Conservation (phyloP, 2,888 invertebrate species). For the Sarcophaga variegata region DNA sequence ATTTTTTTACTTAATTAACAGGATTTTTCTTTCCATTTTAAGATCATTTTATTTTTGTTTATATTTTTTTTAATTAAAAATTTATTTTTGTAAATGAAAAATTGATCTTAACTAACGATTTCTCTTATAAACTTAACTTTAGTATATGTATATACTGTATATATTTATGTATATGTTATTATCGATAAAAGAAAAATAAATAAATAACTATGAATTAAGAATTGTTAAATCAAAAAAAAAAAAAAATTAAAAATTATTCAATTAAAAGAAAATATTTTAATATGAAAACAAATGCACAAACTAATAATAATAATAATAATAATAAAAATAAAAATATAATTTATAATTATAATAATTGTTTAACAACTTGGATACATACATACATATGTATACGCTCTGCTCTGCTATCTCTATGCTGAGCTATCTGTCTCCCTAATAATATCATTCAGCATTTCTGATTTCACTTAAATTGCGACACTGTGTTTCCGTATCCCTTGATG, state of each 20-base stretch:
- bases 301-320: constrained; percentile 50
- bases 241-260: constrained; percentile 46
- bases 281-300: constrained; percentile 72
- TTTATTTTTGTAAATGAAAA: too few relatives aligned
- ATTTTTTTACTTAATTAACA: constrained; percentile 45
- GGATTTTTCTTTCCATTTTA: constrained; percentile 27
- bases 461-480: constrained; percentile 74
- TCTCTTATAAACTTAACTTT: constrained; percentile 54
- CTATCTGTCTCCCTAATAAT: constrained; percentile 30
- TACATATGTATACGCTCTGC: not conserved
- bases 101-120: too few relatives aligned
- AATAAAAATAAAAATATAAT: too few relatives aligned
- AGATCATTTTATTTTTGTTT: constrained; percentile 58
- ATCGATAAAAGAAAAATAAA: constrained; percentile 38
- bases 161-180: constrained; percentile 19
- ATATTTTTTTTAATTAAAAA: too few relatives aligned
- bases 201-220: constrained; percentile 69
- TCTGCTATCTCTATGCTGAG: constrained; percentile 9
- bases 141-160: constrained; percentile 19
- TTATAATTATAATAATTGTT: too few relatives aligned
- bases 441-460: constrained; percentile 78
- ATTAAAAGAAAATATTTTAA: constrained; percentile 51
- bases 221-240: too few relatives aligned
- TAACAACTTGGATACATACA: not conserved
- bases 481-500: constrained; percentile 36